Base-by-base conservation (phyloP, 2,113 vertebrate genomes). In the Scartelaos histophorus region DNA sequence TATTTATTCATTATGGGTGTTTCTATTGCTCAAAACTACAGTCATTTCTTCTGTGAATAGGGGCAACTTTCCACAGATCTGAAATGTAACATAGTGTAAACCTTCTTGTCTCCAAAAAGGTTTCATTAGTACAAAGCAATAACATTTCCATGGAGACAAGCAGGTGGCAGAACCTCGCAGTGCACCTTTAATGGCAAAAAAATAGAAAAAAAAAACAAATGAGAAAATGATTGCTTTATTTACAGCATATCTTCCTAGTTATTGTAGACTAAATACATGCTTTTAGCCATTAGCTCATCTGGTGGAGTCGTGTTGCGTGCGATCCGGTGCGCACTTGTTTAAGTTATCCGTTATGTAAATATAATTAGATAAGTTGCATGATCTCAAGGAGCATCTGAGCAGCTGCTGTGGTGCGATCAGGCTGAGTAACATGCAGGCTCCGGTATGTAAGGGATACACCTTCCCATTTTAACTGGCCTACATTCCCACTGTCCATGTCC, bases 401-500 rank as follows among this genome's bases (percentile, higher is more conserved):
- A 79, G 88, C 75, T 91, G 86, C 78, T 82, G 21, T 4, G 53
- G 71, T 64, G 67, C 70, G 43, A 74, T 85, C 67, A 22, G 74
- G 56, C 70, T 67, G 45, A 74, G 69, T 38, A 78, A 70, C 69
- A 74, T 43, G 15, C 62, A 13, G 79, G 78, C 78, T n/a, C 84
- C 75, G 79, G 79, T 54, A 67, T 84, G 88, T 84, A 87, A 86
- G 78, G 69, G 78, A 89, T 86, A 87, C 87, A 84, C 73, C 85
- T 85, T 88, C 90, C 85, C 71, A 74, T 85, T 90, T 90, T 91
- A 91, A 83, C 88, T 86, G 87, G 58, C 84, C 85, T 87, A 89
- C 82, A 87, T 90, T 89, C 85, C 79, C 82, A 45, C 71, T 49
- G 38, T 58, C 17, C 70, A 60, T 58, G 66, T 54, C 62, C 17